Percentiles rank a stretch among this genome's conserved stretches.
These are phyloP conservation scores for Drosophila kanekoi DNA, from an alignment of 2,888 invertebrate genomes.

Conservation along the genomic window DNA sequence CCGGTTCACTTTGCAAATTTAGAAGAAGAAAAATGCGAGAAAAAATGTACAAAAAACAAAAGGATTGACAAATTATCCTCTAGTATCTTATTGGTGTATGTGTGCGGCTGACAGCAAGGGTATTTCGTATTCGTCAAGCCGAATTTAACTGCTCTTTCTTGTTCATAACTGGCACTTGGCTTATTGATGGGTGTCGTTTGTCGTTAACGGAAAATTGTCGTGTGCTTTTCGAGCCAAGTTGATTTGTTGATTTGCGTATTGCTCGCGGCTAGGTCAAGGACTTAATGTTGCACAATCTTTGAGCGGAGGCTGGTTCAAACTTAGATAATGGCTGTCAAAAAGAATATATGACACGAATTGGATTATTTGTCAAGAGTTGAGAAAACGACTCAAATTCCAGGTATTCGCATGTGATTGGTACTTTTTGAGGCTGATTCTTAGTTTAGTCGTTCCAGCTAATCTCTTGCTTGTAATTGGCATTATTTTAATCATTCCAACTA, in stretches of 20 bases:
- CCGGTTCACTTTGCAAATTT: too few relatives aligned
- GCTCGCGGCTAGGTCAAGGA: conserved; percentile 43
- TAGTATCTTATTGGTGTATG: too few relatives aligned
- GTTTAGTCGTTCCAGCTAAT: too few relatives aligned
- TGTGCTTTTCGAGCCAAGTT: conserved; percentile 36
- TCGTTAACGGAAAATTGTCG: conserved; percentile 60
- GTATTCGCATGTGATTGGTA: neutral
- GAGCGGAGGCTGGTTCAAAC: conserved; percentile 17
- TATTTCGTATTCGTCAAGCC: neutral
- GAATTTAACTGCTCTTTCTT: neutral
- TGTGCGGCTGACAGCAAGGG: too few relatives aligned
- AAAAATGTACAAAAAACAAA: too few relatives aligned
- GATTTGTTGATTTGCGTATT: conserved; percentile 1
- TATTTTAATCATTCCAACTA: neutral
- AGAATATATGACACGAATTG: neutral
- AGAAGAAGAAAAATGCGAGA: too few relatives aligned
- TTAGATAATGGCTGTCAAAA: neutral
- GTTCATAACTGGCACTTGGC: conserved; percentile 7
- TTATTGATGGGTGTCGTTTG: conserved; percentile 22
- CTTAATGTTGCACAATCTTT: conserved; percentile 35
- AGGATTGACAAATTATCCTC: too few relatives aligned
- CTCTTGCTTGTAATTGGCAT: too few relatives aligned
- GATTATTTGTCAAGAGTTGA: neutral
- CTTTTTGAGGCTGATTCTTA: too few relatives aligned
- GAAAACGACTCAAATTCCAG: neutral